phyloP scores from a whole-genome alignment of 2,888 invertebrate species.

The Odontothrips loti region DNA sequence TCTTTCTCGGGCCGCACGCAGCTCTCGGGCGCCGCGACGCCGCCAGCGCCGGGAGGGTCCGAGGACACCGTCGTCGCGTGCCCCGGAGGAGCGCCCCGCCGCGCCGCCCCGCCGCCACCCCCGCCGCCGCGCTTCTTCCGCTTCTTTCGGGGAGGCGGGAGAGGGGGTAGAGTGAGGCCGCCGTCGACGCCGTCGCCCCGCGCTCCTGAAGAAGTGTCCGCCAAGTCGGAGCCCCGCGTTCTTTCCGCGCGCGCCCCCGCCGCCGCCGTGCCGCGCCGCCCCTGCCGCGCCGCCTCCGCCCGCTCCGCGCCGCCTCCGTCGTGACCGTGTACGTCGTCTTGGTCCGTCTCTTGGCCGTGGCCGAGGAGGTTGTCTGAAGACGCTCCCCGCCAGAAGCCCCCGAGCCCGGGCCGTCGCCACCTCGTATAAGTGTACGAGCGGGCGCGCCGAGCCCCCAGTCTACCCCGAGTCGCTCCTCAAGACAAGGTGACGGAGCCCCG shows the following conservation, averaged over 20 bases:
- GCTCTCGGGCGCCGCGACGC: slow-evolving; percentile 4
- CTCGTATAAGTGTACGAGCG: slow-evolving; percentile 9
- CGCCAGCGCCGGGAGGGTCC: slow-evolving; percentile 7
- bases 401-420: background rate
- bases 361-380: slow-evolving; percentile 22
- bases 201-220: slow-evolving; percentile 19
- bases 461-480: slow-evolving; percentile 13
- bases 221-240: background rate
- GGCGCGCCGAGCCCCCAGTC: slow-evolving; percentile 9
- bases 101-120: slow-evolving; percentile 9
- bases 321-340: background rate
- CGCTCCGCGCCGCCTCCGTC: background rate
- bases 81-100: background rate
- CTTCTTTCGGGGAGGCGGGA: slow-evolving; percentile 15
- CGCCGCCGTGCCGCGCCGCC: slow-evolving; percentile 13
- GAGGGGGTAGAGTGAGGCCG: slow-evolving; percentile 1
- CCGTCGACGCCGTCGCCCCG: slow-evolving; percentile 20
- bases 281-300: background rate
- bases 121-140: slow-evolving; percentile 9
- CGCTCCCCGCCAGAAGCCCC: background rate
- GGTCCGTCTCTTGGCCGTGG: slow-evolving; percentile 14
- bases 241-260: slow-evolving; percentile 22
- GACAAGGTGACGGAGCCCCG: slow-evolving; percentile 1
- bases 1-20: slow-evolving; percentile 23
- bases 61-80: slow-evolving; percentile 11